A percentile compares a stretch with the other conserved stretches of the same genome.
Evolutionary conservation across 1,140 invertebrate species (phyloP).

Genomic region (Eufriesea mexicana): DNA sequence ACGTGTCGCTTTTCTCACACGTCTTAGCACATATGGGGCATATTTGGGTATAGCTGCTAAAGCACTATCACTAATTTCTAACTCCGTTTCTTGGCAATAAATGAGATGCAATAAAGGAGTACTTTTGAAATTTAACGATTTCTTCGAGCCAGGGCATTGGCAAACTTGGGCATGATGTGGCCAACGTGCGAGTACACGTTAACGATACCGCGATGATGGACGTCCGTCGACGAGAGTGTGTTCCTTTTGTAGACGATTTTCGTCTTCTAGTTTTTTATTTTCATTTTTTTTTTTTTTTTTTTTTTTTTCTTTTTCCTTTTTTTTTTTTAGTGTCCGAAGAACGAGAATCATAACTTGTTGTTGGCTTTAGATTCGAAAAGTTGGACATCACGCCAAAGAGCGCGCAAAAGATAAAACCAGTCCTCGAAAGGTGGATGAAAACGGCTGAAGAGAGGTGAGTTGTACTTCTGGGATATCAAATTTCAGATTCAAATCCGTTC

Average conservation of each 20-base stretch:
- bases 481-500: neutral
- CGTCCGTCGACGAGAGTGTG: constrained; percentile 29
- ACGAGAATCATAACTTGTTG: constrained; percentile 57
- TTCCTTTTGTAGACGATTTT: constrained; percentile 1
- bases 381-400: constrained; percentile 99
- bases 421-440: constrained; percentile 98
- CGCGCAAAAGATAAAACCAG: constrained; percentile 99
- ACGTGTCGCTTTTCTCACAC: neutral
- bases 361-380: constrained; percentile 96
- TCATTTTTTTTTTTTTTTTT: constrained; percentile 6
- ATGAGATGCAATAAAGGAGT: constrained; percentile 79
- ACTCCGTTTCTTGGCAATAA: constrained; percentile 70
- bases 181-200: constrained; percentile 76
- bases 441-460: constrained; percentile 97
- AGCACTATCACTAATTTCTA: constrained; percentile 73
- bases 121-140: constrained; percentile 77
- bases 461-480: neutral
- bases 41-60: constrained; percentile 81
- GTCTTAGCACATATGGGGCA: constrained; percentile 32
- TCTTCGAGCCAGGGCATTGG: constrained; percentile 91
- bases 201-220: constrained; percentile 10
- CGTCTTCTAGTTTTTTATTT: neutral
- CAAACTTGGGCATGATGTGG: constrained; percentile 85
- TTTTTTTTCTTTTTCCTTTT: neutral
- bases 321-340: neutral